Evolutionary conservation across 2,888 invertebrate species (phyloP).

Genomic region (Omphaloscelis lunosa): DNA sequence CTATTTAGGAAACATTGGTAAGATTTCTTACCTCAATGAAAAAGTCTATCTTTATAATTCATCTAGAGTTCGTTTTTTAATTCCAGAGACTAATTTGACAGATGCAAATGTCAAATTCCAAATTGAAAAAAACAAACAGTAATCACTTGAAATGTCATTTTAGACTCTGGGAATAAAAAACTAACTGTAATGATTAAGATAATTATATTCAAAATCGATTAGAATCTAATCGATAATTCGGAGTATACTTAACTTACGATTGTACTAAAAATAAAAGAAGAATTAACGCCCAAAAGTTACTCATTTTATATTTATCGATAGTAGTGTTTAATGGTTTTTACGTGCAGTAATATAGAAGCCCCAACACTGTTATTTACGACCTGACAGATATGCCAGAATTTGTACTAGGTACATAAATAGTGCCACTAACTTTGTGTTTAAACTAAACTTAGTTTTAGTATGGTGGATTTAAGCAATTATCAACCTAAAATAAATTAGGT

Average conservation of each 20-base stretch:
- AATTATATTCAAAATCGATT: background rate
- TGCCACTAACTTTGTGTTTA: background rate
- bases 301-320: slow-evolving; percentile 10
- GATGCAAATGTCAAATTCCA: too few relatives aligned
- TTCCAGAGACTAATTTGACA: too few relatives aligned
- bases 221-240: background rate
- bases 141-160: too few relatives aligned
- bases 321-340: background rate
- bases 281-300: slow-evolving; percentile 3
- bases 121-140: too few relatives aligned
- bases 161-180: too few relatives aligned
- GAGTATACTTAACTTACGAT: background rate
- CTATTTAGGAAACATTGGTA: background rate
- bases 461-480: background rate
- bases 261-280: slow-evolving; percentile 11
- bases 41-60: background rate
- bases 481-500: background rate
- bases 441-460: slow-evolving; percentile 4
- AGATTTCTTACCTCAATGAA: background rate
- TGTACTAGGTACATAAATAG: background rate
- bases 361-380: slow-evolving; percentile 33
- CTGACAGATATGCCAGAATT: slow-evolving; percentile 18
- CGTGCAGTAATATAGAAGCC: slow-evolving; percentile 2
- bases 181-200: too few relatives aligned
- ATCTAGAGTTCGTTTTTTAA: too few relatives aligned